Evolutionary conservation across 2,113 vertebrate genomes (phyloP).

Genomic region (Heliornis fulica): DNA sequence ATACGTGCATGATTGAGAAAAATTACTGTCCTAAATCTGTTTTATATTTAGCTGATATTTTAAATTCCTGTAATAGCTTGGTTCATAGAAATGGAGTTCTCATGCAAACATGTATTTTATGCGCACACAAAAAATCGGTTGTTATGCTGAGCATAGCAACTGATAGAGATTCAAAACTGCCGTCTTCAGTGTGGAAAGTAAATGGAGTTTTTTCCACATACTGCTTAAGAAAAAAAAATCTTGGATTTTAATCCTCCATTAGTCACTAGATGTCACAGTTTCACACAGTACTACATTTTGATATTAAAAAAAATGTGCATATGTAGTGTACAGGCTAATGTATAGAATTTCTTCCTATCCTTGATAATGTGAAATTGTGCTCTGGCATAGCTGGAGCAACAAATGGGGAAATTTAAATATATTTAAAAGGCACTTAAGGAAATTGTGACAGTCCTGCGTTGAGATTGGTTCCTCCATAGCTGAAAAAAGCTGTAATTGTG

Average conservation of each 20-base stretch:
- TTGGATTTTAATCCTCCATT: not conserved
- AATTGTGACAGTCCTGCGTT: not conserved
- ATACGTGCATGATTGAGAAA: constrained; percentile 25
- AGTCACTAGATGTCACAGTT: constrained; percentile 46
- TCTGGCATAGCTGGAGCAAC: not conserved
- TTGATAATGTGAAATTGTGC: not conserved
- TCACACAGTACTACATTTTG: not conserved
- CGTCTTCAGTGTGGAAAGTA: not conserved
- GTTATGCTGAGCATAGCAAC: not conserved
- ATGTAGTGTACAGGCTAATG: not conserved
- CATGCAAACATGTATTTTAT: not conserved
- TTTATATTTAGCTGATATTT: constrained; percentile 22
- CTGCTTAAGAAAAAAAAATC: not conserved
- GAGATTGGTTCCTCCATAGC: not conserved
- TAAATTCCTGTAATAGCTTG: constrained; percentile 18
- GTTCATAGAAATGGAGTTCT: constrained; percentile 14
- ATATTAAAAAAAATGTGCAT: not conserved
- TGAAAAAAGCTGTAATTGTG: not conserved
- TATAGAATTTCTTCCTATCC: not conserved
- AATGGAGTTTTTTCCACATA: not conserved
- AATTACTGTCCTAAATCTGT: not conserved
- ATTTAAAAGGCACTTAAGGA: not conserved
- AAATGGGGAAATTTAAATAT: not conserved
- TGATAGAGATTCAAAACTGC: constrained; percentile 6
- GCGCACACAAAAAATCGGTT: not conserved